Evolutionary conservation across 2,797 vertebrate species (phyloP).

Genomic region (Spheniscus humboldti): DNA sequence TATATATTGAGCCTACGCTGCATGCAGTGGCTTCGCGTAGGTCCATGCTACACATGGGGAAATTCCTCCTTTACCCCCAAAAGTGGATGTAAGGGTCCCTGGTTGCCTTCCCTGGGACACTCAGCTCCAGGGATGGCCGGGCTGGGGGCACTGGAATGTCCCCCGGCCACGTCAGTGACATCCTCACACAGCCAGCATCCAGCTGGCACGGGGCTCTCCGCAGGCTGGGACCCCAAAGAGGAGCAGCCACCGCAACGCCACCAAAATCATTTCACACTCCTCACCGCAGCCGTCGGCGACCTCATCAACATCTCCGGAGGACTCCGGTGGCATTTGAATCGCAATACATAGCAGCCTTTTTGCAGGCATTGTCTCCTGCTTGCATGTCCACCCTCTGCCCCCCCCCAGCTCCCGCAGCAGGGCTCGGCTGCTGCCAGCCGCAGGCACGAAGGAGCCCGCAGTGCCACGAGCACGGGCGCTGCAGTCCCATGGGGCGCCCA

Average conservation of each 20-base stretch:
- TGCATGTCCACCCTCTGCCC: neutral
- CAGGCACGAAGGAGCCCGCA: neutral
- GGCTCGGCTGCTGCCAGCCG: neutral
- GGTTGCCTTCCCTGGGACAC: neutral
- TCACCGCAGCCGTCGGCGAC: rapidly evolving
- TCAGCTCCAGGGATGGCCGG: neutral
- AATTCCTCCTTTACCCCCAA: neutral
- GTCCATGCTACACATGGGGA: rapidly evolving
- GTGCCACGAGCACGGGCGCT: rapidly evolving
- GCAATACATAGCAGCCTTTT: neutral
- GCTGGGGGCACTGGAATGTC: neutral
- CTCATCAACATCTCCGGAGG: neutral
- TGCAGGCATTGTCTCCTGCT: neutral
- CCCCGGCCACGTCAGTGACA: rapidly evolving
- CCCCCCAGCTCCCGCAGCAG: rapidly evolving
- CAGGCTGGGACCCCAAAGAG: neutral
- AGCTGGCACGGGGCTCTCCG: neutral
- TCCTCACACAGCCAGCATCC: neutral
- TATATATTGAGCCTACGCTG: neutral
- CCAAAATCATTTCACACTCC: neutral
- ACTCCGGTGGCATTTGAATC: too few relatives aligned
- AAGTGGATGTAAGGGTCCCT: neutral
- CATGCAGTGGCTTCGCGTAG: neutral
- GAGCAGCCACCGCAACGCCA: neutral
- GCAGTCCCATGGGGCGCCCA: neutral